Evolutionary conservation across 2,888 invertebrate species (phyloP).

Genomic region (Phania funesta): DNA sequence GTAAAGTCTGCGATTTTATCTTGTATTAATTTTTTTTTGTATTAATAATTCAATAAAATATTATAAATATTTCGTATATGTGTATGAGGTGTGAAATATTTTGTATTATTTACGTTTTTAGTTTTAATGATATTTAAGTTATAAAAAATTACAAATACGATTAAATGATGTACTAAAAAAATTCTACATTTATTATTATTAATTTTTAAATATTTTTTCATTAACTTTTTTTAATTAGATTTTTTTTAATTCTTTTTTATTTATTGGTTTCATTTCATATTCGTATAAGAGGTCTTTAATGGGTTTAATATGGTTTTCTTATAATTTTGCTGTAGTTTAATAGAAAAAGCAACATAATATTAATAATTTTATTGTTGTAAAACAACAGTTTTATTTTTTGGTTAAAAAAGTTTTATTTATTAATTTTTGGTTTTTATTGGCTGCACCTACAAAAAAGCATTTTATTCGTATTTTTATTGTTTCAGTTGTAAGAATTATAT

Average conservation of each 20-base stretch:
- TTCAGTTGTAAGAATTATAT: slow-evolving; percentile 68
- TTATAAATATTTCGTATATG: slow-evolving; percentile 67
- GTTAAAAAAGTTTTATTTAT: slow-evolving; percentile 11
- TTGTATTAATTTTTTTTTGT: slow-evolving; percentile 47
- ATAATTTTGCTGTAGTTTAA: slow-evolving; percentile 66
- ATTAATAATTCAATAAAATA: slow-evolving; percentile 75
- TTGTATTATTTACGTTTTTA: slow-evolving; percentile 40
- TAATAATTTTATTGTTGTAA: slow-evolving; percentile 55
- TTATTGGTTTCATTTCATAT: slow-evolving; percentile 55
- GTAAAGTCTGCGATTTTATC: slow-evolving; percentile 74
- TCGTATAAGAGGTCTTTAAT: slow-evolving; percentile 40
- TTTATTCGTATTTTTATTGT: slow-evolving; percentile 66
- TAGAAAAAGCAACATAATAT: slow-evolving; percentile 53
- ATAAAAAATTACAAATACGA: slow-evolving; percentile 66
- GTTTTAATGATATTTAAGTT: slow-evolving; percentile 63
- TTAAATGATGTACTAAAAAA: slow-evolving; percentile 67
- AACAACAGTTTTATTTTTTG: slow-evolving; percentile 38
- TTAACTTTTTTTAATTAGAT: slow-evolving; percentile 24
- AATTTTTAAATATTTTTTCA: slow-evolving; percentile 42
- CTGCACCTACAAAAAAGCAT: slow-evolving; percentile 74
- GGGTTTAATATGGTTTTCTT: slow-evolving; percentile 58
- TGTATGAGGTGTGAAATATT: slow-evolving; percentile 69
- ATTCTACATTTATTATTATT: slow-evolving; percentile 61
- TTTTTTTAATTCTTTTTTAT: slow-evolving; percentile 36
- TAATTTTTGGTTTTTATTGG: slow-evolving; percentile 58